Base-by-base conservation (phyloP, 53 echinoderm and acorn worm species). In the Zoroaster sp. region DNA sequence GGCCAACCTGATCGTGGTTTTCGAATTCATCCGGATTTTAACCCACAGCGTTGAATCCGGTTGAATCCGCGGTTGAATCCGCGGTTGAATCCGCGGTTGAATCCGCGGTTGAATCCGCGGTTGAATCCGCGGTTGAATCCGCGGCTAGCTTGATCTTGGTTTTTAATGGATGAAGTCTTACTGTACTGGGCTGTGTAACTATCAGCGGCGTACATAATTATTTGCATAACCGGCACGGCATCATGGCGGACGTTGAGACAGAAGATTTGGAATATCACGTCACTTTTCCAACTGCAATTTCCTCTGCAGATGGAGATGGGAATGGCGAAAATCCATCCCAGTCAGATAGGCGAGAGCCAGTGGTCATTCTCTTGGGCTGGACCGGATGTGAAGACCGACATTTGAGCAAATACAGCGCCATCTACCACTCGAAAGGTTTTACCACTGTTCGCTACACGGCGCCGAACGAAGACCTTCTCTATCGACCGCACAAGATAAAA, bases 301-400 rank as follows among this genome's bases (percentile, higher is more conserved):
- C 93, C 11, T 44, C 93, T 1, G 90, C 69, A 23, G 42, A 34
- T 9, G 70, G 14, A 12, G 83, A 72, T 15, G 91, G 68, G 20
- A 81, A 52, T 21, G 71, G 89, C 33, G 71, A 42, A 41, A 70
- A 38, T 14, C 41, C 47, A 11, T 63, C 54, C 4, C 32, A 13
- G 9, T 14, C 49, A 33, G 75, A 72, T 40, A 68, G 83, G 31
- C 82, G 71, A 34, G 97, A 93, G 55, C 94, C 98, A 28, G 94
- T 94, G n/a, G 94, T 98, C 23, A 83, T 96, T 53, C 83, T 98
- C 7, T 87, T 98, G 20, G 98, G 98, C 8, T 98, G 98, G 98
- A 54, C 69, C 6, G 98, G 98, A 15, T 98, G 98, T 36, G 66
- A 77, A 39, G 98, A 98, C 80, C 94, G 91, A 39, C 90, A 95